These are phyloP conservation scores for Dioctria rufipes DNA, from an alignment of 2,888 invertebrate species.

Conservation along the genomic window DNA sequence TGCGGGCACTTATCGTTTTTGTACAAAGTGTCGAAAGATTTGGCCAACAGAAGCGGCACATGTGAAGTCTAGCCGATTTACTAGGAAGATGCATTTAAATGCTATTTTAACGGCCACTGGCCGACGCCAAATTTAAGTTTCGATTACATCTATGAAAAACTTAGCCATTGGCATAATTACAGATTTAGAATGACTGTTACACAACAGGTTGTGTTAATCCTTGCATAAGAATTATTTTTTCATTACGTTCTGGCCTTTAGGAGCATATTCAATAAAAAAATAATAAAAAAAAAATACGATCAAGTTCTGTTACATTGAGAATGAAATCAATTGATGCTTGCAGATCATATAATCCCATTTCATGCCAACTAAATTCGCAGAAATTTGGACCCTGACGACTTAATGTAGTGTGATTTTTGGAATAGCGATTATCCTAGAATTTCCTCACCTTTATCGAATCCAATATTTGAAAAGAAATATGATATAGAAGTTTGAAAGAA, in stretches of 20 bases:
- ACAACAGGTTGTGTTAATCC: conserved; percentile 76
- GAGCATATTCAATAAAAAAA: conserved; percentile 74
- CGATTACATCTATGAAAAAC: neutral
- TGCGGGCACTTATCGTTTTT: too few species aligned
- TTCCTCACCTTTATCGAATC: too few species aligned
- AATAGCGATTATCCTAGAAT: too few species aligned
- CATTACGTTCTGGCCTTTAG: conserved; percentile 73
- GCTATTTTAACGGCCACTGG: too few species aligned
- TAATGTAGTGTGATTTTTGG: conserved; percentile 34
- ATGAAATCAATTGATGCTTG: conserved; percentile 74
- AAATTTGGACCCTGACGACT: conserved; percentile 61
- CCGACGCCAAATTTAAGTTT: too few species aligned
- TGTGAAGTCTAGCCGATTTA: too few species aligned
- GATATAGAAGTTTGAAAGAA: too few species aligned
- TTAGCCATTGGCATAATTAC: conserved; percentile 65
- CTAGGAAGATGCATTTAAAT: too few species aligned
- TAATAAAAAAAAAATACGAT: conserved; percentile 73
- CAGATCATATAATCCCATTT: conserved; percentile 74
- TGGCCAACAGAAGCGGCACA: too few species aligned
- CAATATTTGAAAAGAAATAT: too few species aligned
- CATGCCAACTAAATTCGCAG: conserved; percentile 71
- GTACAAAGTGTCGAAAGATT: too few species aligned
- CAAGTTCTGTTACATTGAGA: conserved; percentile 67
- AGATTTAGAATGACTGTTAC: conserved; percentile 71
- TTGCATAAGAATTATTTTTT: conserved; percentile 73